Conservation (phyloP, 2,113 vertebrate genomes). For the Indicator indicator region DNA sequence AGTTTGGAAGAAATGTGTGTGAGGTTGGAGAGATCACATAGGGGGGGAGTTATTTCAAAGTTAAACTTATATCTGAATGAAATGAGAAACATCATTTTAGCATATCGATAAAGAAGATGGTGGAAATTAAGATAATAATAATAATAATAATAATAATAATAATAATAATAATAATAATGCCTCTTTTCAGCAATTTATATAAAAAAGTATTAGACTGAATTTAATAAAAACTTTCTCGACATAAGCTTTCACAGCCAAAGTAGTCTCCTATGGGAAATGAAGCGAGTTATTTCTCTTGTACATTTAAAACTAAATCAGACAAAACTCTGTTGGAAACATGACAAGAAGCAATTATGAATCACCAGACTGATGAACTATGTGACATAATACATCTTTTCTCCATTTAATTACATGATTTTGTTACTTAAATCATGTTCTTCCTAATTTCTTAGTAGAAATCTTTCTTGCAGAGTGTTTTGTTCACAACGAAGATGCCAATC, state of each 20-base stretch:
- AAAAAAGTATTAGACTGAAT: background rate
- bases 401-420: slow-evolving; percentile 18
- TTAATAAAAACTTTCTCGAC: background rate
- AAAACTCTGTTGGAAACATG: slow-evolving; percentile 10
- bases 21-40: background rate
- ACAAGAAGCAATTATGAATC: slow-evolving; percentile 18
- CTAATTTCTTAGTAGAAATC: background rate
- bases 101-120: fast-evolving
- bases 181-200: background rate
- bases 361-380: slow-evolving; percentile 21
- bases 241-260: background rate
- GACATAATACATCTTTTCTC: slow-evolving; percentile 26
- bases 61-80: background rate
- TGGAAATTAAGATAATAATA: background rate
- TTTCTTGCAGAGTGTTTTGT: background rate
- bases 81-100: background rate
- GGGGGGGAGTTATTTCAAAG: background rate
- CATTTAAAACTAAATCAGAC: slow-evolving; percentile 20
- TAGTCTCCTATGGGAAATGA: background rate
- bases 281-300: background rate
- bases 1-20: background rate
- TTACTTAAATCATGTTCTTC: background rate
- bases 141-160: background rate
- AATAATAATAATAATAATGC: background rate
- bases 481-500: slow-evolving; percentile 3